Evolutionary conservation across 2,113 vertebrate genomes (phyloP).

Genomic region (Isurus oxyrinchus): DNA sequence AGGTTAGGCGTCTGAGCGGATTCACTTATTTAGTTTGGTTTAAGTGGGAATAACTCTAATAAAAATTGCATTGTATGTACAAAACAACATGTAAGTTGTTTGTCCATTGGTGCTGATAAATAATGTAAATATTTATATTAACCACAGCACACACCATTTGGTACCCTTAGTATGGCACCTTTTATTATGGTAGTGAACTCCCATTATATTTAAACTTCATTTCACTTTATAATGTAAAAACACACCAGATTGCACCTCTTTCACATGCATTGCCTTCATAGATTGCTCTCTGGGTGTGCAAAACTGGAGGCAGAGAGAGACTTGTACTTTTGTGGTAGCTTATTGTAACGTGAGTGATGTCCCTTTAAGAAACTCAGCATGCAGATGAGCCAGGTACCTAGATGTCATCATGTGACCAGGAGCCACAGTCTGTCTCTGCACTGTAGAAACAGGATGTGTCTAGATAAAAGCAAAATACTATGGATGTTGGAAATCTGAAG

Average conservation of each 20-base stretch:
- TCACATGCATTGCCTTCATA: neutral
- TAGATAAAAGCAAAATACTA: no score
- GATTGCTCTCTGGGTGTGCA: neutral
- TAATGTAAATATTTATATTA: neutral
- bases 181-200: neutral
- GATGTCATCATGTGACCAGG: neutral
- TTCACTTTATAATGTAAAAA: neutral
- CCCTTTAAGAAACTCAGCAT: neutral
- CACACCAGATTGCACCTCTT: neutral
- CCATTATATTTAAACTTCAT: neutral
- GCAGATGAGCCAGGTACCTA: neutral
- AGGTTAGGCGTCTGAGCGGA: no score
- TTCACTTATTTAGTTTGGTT: neutral
- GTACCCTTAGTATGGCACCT: neutral
- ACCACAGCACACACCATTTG: neutral
- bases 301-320: neutral
- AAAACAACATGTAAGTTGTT: neutral
- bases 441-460: neutral
- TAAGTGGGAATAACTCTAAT: neutral
- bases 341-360: neutral
- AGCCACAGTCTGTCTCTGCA: neutral
- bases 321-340: neutral
- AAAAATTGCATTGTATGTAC: neutral
- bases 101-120: neutral
- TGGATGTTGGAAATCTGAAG: no score